Base-by-base conservation (phyloP, 2,888 invertebrate genomes). In the Caenorhabditis sp. region DNA sequence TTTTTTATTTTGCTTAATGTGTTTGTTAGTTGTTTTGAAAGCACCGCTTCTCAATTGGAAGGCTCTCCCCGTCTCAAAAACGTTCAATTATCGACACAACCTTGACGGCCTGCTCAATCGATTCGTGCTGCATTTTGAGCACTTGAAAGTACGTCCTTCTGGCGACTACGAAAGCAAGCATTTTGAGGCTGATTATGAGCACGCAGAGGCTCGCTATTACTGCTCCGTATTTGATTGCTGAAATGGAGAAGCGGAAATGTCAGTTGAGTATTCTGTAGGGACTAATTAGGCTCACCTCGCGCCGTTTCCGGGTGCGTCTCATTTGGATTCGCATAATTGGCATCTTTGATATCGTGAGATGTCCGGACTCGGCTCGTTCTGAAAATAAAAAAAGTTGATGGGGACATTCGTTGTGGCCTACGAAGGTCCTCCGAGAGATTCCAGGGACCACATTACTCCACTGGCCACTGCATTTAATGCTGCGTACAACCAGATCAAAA, bases 221-320 rank as follows among this genome's bases (percentile, higher is more conserved):
- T 7, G 73, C 52, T 9, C 83, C 80, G 41, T 71, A 78, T 43
- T 77, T 80, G 43, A 83, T 81, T 9, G 83, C 81, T 83, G 68
- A 20, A 82, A 80, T 15, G 6, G 4, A 4, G 39, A 52, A 15
- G 11, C n/a, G 11, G 20, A 20, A 26, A n/a, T n/a, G n/a, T n/a
- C n/a, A 32, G 9, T 0, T 22, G 8, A 43, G 3, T 43, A 9
- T 27, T 39, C 20, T 48, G 5, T 55, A 17, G 11, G 13, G 17
- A 9, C 11, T 4, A 4, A 8, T 43, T 37, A 1, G 27, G 13
- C 63, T n/a, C 24, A 83, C 83, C 81, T 65, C 66, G 76, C 15
- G 73, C 66, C 5, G 79, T 80, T 53, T 83, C 83, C 20, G 83
- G 83, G 62, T 80, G 70, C 2, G 81, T 81, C 20, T 83, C 75